A percentile compares a stretch with the other conserved stretches of the same genome.
Conservation (phyloP, 2,113 vertebrate species). For the Rana temporaria region DNA sequence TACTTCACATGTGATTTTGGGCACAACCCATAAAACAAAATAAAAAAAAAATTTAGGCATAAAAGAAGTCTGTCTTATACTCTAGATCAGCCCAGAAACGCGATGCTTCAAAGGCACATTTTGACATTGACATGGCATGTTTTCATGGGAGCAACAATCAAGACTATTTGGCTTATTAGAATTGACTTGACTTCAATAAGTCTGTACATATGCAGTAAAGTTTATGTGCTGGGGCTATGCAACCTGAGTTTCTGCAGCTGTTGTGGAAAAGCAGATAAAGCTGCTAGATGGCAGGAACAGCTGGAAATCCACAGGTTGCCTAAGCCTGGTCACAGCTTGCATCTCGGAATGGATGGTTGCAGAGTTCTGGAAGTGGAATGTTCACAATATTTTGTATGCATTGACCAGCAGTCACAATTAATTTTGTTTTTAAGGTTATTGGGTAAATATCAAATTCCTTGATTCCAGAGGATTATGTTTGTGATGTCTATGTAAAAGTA, state of each 20-base stretch:
- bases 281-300: conserved; percentile 7
- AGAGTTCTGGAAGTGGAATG: too few relatives aligned
- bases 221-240: background rate
- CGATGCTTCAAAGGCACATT: conserved; percentile 6
- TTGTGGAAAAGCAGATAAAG: conserved; percentile 8
- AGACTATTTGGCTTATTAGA: background rate
- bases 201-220: background rate
- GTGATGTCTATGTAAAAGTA: too few relatives aligned
- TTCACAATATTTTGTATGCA: too few relatives aligned
- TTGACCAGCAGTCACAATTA: too few relatives aligned
- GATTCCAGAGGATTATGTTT: too few relatives aligned
- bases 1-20: background rate
- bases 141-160: conserved; percentile 3
- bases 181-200: background rate
- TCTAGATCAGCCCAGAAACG: background rate
- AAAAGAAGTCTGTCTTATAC: conserved; percentile 1
- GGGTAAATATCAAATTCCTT: too few relatives aligned
- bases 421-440: too few relatives aligned
- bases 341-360: too few relatives aligned
- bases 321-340: background rate
- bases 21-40: background rate
- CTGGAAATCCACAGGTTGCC: conserved; percentile 30
- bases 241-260: conserved; percentile 21
- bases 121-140: conserved; percentile 16
- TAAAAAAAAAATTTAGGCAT: background rate